Percentiles rank a stretch among this genome's conserved stretches.
phyloP scores from a whole-genome alignment of 2,888 invertebrate species.

The Morpho helenor region DNA sequence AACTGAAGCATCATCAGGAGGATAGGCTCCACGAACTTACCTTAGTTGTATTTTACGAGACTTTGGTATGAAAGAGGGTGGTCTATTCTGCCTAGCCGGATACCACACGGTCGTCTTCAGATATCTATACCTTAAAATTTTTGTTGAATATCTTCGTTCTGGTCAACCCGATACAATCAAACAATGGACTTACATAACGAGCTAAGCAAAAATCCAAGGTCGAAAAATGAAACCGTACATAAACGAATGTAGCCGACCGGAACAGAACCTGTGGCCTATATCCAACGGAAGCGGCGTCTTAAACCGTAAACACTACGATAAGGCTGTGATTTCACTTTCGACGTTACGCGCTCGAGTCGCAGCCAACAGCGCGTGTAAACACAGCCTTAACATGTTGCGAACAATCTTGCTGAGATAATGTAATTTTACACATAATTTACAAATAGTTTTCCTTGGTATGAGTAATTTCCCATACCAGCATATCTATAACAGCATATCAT shows the following conservation, averaged over 20 bases:
- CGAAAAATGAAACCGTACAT: conserved; percentile 63
- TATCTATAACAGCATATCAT: too few species aligned
- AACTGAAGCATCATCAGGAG: too few species aligned
- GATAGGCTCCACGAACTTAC: too few species aligned
- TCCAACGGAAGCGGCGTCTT: conserved; percentile 61
- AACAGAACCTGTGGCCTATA: conserved; percentile 54
- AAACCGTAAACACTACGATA: conserved; percentile 34
- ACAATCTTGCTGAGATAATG: conserved; percentile 20
- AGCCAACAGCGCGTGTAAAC: conserved; percentile 57
- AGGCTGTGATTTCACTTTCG: conserved; percentile 62
- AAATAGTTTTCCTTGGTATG: neutral
- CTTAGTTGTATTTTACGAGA: too few species aligned
- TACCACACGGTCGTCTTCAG: too few species aligned
- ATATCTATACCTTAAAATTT: neutral
- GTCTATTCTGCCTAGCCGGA: too few species aligned
- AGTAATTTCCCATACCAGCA: too few species aligned
- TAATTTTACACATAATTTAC: conserved; percentile 23
- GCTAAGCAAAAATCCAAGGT: conserved; percentile 54
- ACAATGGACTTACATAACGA: conserved; percentile 46
- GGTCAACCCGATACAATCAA: conserved; percentile 27
- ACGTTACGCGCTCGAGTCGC: conserved; percentile 47
- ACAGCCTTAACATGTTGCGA: conserved; percentile 37
- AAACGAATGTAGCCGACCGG: conserved; percentile 58
- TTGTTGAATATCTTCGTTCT: conserved; percentile 8
- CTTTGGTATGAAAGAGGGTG: too few species aligned